Evolutionary conservation across 2,888 invertebrate species (phyloP).

Genomic region (Pseudococcus jackbeardsleyi): DNA sequence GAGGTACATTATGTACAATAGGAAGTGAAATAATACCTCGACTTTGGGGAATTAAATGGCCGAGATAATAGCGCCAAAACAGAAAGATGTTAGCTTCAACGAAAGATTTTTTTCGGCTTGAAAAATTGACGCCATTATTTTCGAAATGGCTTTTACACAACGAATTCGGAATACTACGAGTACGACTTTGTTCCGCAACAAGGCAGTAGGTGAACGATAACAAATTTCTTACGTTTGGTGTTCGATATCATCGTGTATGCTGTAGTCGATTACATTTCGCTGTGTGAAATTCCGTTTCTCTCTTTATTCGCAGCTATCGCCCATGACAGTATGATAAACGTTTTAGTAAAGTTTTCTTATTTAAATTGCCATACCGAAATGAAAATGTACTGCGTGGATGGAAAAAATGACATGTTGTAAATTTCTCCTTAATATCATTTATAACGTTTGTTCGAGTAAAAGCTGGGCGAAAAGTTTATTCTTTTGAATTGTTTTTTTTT

Average conservation of each 20-base stretch:
- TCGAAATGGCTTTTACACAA: neutral
- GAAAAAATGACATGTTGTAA: slow-evolving; percentile 34
- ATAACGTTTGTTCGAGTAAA: slow-evolving; percentile 10
- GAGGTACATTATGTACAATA: neutral
- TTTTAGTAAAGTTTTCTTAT: slow-evolving; percentile 44
- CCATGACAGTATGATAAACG: slow-evolving; percentile 44
- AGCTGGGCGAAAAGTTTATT: neutral
- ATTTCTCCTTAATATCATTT: slow-evolving; percentile 33
- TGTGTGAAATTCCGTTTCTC: slow-evolving; percentile 13
- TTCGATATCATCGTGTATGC: slow-evolving; percentile 2
- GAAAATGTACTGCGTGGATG: slow-evolving; percentile 19
- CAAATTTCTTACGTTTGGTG: neutral
- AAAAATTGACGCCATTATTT: slow-evolving; percentile 14
- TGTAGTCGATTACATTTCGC: slow-evolving; percentile 22
- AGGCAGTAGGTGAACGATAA: neutral
- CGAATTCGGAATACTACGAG: neutral
- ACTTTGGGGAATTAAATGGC: neutral
- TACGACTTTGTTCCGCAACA: neutral
- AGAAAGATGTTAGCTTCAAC: neutral
- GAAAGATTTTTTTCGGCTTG: neutral
- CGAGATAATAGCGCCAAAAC: neutral
- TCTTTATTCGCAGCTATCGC: neutral
- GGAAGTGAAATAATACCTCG: neutral
- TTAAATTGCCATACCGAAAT: slow-evolving; percentile 33
- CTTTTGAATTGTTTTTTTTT: slow-evolving; percentile 20